These are phyloP conservation scores for Hystrix cristata DNA, from an alignment of 2,113 vertebrate genomes.

Conservation along the genomic window DNA sequence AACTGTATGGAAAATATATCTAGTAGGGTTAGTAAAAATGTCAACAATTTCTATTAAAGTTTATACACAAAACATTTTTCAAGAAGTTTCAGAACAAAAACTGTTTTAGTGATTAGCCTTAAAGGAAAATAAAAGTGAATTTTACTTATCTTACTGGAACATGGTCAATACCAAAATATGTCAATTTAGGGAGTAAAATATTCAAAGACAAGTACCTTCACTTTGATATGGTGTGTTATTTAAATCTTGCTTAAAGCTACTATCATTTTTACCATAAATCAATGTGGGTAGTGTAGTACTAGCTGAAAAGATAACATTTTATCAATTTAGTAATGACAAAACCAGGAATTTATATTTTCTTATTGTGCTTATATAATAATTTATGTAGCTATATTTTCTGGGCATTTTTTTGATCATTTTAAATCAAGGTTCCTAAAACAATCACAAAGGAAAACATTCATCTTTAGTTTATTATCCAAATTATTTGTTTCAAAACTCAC, in stretches of 20 bases:
- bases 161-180: neutral
- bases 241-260: neutral
- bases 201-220: neutral
- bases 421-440: neutral
- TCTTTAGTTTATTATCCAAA: neutral
- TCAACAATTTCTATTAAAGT: conserved; percentile 30
- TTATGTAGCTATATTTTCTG: conserved; percentile 9
- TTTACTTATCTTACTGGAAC: neutral
- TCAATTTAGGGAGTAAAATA: conserved; percentile 26
- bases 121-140: conserved; percentile 18
- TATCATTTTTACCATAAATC: conserved; percentile 19
- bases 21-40: conserved; percentile 8
- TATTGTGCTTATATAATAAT: conserved; percentile 39
- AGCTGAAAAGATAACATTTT: conserved; percentile 17
- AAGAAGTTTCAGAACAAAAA: conserved; percentile 28
- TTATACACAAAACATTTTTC: conserved; percentile 49
- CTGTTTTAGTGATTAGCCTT: neutral
- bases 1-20: conserved; percentile 1
- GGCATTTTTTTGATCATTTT: conserved; percentile 30
- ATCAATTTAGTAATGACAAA: conserved; percentile 43
- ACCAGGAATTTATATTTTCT: neutral
- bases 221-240: neutral
- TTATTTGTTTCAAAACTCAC: conserved; percentile 46
- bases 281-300: neutral
- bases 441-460: neutral